phyloP scores from a whole-genome alignment of 2,797 vertebrate genomes.

The Gambusia yucatana region DNA sequence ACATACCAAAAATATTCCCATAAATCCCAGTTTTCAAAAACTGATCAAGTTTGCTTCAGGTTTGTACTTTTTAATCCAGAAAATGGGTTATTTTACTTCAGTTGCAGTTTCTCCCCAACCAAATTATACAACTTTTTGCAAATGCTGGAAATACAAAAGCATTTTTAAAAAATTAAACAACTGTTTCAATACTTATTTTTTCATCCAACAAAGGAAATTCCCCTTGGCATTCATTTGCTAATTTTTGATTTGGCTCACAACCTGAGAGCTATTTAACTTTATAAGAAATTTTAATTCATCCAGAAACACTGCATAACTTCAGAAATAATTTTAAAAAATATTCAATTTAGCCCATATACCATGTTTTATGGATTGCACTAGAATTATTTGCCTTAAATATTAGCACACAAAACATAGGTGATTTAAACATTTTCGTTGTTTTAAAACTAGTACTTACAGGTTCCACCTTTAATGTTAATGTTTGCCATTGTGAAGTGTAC shows the following conservation, averaged over 20 bases:
- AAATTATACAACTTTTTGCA: background rate
- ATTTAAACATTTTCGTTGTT: constrained; percentile 9
- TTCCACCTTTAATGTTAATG: constrained; percentile 25
- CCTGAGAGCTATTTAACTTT: background rate
- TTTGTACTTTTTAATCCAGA: background rate
- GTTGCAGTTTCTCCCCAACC: background rate
- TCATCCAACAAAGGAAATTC: background rate
- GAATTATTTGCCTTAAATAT: background rate
- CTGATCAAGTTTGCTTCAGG: background rate
- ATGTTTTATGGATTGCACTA: background rate
- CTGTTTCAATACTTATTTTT: background rate
- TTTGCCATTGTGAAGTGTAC: constrained; percentile 59
- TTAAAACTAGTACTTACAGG: constrained; percentile 48
- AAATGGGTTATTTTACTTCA: background rate
- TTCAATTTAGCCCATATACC: background rate
- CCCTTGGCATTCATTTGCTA: background rate
- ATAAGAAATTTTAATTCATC: background rate
- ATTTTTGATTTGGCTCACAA: background rate
- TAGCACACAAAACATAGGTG: background rate
- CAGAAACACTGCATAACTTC: background rate
- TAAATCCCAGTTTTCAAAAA: background rate
- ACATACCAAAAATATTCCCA: background rate
- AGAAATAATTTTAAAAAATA: background rate
- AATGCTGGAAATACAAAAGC: background rate
- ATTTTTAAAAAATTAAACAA: background rate